phyloP scores from a whole-genome alignment of 2,113 vertebrate genomes.

The Panurus biarmicus region DNA sequence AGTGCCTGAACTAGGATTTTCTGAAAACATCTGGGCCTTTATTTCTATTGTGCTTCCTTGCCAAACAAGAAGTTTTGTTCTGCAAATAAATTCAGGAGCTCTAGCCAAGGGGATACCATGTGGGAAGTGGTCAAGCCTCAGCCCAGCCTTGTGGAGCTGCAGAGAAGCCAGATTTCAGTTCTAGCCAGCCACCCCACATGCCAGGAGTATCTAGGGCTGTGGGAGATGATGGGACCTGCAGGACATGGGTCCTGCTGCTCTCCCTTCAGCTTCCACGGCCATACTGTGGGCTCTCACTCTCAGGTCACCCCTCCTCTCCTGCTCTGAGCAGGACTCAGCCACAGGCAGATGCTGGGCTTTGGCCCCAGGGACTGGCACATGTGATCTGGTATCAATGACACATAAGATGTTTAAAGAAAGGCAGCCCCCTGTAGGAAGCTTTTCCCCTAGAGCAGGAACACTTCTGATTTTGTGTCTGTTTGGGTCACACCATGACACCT shows the following conservation, averaged over 20 bases:
- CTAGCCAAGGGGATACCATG: not conserved
- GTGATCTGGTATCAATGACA: not conserved
- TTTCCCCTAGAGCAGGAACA: not conserved
- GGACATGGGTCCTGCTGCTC: not conserved
- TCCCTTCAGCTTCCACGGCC: not conserved
- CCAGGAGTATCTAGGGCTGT: not conserved
- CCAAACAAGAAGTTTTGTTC: not conserved
- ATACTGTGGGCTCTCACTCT: not conserved
- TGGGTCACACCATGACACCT: not conserved
- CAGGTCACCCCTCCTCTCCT: not conserved
- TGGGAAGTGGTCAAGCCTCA: not conserved
- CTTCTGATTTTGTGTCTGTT: not conserved
- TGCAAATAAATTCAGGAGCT: not conserved
- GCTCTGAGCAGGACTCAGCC: not conserved
- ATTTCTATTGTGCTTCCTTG: not conserved
- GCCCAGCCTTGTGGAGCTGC: not conserved
- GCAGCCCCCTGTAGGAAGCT: not conserved
- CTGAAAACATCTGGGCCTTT: not conserved
- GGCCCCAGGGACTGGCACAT: not conserved
- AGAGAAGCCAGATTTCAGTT: not conserved
- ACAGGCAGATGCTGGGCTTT: not conserved
- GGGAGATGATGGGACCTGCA: not conserved
- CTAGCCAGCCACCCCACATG: fast-evolving
- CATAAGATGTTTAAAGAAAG: not conserved
- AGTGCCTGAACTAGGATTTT: not conserved